A percentile compares a stretch with the other conserved stretches of the same genome.
These are phyloP conservation scores for Pteropus alecto DNA, from an alignment of 2,113 vertebrate species.

Conservation along the genomic window DNA sequence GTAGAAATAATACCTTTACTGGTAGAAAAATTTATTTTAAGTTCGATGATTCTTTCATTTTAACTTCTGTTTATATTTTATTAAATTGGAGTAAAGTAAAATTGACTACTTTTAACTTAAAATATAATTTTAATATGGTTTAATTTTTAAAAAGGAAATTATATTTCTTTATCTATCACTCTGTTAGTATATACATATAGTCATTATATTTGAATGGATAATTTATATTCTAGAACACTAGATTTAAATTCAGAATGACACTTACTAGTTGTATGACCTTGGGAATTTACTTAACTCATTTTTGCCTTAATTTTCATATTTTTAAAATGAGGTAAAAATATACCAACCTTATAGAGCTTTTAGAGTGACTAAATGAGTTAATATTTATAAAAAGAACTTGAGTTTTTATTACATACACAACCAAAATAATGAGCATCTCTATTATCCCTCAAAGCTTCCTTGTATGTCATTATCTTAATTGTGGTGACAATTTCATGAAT, in stretches of 20 bases:
- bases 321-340: not conserved
- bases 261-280: not conserved
- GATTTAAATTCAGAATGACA: not conserved
- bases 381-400: not conserved
- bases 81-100: slow-evolving; percentile 49
- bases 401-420: not conserved
- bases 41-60: slow-evolving; percentile 39
- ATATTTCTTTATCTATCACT: not conserved
- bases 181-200: not conserved
- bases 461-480: not conserved
- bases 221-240: not conserved
- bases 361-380: not conserved
- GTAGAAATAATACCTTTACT: slow-evolving; percentile 30
- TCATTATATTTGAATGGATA: not conserved
- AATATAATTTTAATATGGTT: not conserved
- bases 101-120: slow-evolving; percentile 12
- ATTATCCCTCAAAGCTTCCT: not conserved
- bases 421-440: not conserved
- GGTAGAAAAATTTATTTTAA: slow-evolving; percentile 50
- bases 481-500: not conserved
- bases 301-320: not conserved
- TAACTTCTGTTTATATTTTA: slow-evolving; percentile 9
- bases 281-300: not conserved
- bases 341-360: not conserved
- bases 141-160: slow-evolving; percentile 33